phyloP scores from a whole-genome alignment of 1,140 invertebrate genomes.

The Tetranychus urticae region DNA sequence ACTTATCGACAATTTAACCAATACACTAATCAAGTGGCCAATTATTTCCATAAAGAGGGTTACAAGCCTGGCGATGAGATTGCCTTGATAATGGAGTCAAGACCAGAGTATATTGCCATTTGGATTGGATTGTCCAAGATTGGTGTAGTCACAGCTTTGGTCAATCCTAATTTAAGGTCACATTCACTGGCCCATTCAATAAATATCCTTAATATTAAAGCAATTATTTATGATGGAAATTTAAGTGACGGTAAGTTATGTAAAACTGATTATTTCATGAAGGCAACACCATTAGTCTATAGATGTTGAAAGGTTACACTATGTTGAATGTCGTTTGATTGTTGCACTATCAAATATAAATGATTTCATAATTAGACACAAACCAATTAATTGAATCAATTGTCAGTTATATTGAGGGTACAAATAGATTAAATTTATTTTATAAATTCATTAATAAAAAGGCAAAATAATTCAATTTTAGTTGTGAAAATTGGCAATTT shows the following conservation, averaged over 20 bases:
- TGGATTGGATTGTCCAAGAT: constrained; percentile 48
- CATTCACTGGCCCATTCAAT: constrained; percentile 16
- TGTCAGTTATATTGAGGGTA: no score
- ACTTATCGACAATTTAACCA: constrained; percentile 46
- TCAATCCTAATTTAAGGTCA: constrained; percentile 16
- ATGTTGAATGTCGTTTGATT: no score
- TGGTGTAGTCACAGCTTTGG: constrained; percentile 17
- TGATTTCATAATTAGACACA: no score
- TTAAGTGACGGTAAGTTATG: constrained; percentile 15
- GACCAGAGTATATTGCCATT: constrained; percentile 51
- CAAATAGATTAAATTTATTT: no score
- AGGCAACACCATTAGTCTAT: no score
- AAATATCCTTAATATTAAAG: constrained; percentile 16
- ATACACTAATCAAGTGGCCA: constrained; percentile 46
- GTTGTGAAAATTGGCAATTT: no score
- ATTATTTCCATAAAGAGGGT: constrained; percentile 42
- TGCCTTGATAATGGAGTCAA: constrained; percentile 57
- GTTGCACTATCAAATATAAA: no score
- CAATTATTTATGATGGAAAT: constrained; percentile 14
- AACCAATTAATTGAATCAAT: no score
- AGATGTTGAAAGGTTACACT: no score
- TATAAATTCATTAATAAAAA: no score
- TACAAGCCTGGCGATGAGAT: constrained; percentile 48
- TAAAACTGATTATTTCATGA: neutral
- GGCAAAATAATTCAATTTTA: no score